Evolutionary conservation across 2,888 invertebrate species (phyloP), one percentile per base, ranked within the genome.

Genomic region (Coelinius sp.): DNA sequence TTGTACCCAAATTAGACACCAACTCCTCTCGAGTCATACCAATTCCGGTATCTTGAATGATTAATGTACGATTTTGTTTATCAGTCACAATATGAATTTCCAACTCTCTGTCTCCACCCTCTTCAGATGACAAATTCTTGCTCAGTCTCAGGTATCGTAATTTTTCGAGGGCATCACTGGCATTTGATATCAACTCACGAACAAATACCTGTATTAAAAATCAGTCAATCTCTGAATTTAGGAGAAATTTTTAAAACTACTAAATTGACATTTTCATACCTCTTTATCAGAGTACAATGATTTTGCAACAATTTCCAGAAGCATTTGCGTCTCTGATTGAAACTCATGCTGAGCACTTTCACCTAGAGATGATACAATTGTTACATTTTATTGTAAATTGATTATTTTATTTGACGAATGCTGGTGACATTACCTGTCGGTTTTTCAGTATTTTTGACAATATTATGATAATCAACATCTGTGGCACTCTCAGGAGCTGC

Each of bases 271-370:
- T 38, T 38, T 38, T 8, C 4, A 38, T n/a, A 94, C 95, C 91
- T 99, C 98, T 88, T 97, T 98, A 81, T 99, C 98, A 0, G 98
- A 98, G 88, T 99, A 99, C 41, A 99, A 89, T 0, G 98, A 98
- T 84, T 96, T 94, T 0, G 99, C 99, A 0, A 99, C 99, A 88
- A 99, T 99, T 86, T 99, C 97, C 63, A 99, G 89, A 46, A 99
- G 88, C 94, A 97, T 97, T 75, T 94, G 90, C 0, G 98, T 99
- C 89, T 99, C 99, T 0, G 99, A 98, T 88, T 98, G 97, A 86
- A 99, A 99, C 86, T 98, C 97, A 88, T 94, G 94, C 84, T 93
- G 94, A 56, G 90, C 90, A 38, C 88, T 80, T 81, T 92, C 92
- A 17, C 92, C 91, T 90, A 75, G 49, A 80, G 84, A 59, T 10